A percentile compares a stretch with the other conserved stretches of the same genome.
Evolutionary conservation across 2,113 vertebrate genomes (phyloP).

Genomic region (human (Homo sapiens)): DNA sequence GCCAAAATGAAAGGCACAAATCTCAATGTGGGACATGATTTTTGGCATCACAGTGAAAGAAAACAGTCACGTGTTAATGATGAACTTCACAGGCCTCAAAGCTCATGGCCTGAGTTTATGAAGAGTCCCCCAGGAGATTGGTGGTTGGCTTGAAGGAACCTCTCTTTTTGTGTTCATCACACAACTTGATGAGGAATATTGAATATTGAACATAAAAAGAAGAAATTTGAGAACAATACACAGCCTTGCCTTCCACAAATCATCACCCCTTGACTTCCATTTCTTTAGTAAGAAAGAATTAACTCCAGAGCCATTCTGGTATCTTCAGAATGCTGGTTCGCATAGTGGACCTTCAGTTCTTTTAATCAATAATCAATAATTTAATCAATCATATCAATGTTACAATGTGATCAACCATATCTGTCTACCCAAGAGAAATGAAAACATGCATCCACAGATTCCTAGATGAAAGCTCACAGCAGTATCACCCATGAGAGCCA

Average conservation of each 20-base stretch:
- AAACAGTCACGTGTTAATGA: background rate
- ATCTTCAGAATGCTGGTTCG: background rate
- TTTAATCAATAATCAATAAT: background rate
- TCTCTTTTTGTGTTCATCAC: background rate
- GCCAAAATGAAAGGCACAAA: background rate
- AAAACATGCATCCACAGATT: background rate
- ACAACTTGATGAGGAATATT: no score
- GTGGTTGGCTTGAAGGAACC: no score
- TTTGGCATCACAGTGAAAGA: no score
- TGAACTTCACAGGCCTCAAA: background rate
- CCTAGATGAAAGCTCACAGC: no score
- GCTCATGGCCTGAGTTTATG: background rate
- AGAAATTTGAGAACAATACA: background rate
- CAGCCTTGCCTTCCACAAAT: no score
- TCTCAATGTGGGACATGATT: no score
- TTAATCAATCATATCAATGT: background rate
- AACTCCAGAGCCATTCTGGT: rapidly evolving
- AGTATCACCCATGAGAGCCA: no score
- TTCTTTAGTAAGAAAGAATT: background rate
- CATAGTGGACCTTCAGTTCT: rapidly evolving
- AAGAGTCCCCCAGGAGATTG: background rate
- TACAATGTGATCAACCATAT: rapidly evolving
- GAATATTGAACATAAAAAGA: background rate
- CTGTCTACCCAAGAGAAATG: background rate
- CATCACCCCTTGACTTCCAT: background rate